These are phyloP conservation scores for Phthorimaea operculella DNA, from an alignment of 1,140 invertebrate genomes.

Conservation along the genomic window DNA sequence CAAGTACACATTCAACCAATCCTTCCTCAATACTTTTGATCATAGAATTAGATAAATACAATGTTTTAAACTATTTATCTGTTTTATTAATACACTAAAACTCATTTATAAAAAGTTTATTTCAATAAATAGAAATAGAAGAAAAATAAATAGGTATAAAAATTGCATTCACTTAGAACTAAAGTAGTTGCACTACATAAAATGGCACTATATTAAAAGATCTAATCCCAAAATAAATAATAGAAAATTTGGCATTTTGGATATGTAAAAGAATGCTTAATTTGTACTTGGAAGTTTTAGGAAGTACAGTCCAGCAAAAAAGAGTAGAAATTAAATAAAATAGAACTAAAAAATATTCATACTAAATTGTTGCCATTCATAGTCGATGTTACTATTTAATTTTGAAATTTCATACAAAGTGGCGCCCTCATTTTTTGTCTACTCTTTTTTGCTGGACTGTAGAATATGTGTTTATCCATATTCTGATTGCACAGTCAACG, in stretches of 20 bases:
- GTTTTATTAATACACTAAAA: conserved; percentile 7
- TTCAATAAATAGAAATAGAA: conserved; percentile 9
- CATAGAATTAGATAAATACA: conserved; percentile 58
- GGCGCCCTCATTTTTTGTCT: too few relatives aligned
- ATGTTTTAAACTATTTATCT: conserved; percentile 42
- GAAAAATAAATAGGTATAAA: conserved; percentile 17
- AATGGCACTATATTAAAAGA: conserved; percentile 32
- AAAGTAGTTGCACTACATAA: conserved; percentile 38
- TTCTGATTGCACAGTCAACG: conserved; percentile 91
- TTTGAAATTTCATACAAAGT: too few relatives aligned
- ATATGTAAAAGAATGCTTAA: conserved; percentile 49
- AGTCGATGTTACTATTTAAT: too few relatives aligned
- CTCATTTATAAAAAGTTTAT: conserved; percentile 8
- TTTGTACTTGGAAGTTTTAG: conserved; percentile 32
- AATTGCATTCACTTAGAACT: conserved; percentile 23
- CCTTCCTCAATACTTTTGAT: conserved; percentile 44
- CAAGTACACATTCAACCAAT: conserved; percentile 33
- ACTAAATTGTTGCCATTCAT: too few relatives aligned
- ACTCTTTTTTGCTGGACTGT: too few relatives aligned
- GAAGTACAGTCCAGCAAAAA: too few relatives aligned
- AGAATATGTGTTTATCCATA: conserved; percentile 74
- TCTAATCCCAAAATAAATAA: conserved; percentile 39
- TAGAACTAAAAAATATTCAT: too few relatives aligned
- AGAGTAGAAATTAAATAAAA: too few relatives aligned
- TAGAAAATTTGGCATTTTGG: conserved; percentile 51